A percentile compares a stretch with the other conserved stretches of the same genome.
phyloP scores from a whole-genome alignment of 2,113 vertebrate genomes.

The Candoia aspera region DNA sequence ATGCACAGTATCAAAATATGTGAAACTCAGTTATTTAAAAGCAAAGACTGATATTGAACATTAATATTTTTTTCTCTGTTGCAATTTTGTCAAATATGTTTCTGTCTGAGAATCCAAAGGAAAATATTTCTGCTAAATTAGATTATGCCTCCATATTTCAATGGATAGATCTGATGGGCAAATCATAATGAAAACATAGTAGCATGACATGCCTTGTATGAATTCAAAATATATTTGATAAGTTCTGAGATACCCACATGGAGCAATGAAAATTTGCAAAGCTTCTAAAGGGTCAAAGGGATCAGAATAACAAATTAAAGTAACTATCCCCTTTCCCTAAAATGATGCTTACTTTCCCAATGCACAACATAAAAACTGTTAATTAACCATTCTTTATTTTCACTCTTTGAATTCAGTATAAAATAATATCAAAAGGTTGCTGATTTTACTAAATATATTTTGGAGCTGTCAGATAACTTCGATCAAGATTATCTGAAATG shows the following conservation, averaged over 20 bases:
- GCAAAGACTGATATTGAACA: background rate
- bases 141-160: background rate
- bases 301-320: background rate
- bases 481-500: background rate
- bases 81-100: background rate
- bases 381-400: background rate
- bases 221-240: background rate
- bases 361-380: background rate
- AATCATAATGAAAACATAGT: background rate
- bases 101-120: background rate
- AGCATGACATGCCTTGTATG: background rate
- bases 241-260: background rate
- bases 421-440: background rate
- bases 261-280: background rate
- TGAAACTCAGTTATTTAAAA: background rate
- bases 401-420: background rate
- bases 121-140: background rate
- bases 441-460: background rate
- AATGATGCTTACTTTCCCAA: background rate
- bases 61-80: background rate
- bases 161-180: background rate
- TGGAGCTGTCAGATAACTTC: background rate
- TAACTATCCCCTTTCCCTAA: background rate
- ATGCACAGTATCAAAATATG: too few relatives aligned
- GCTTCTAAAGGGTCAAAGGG: background rate